These are phyloP conservation scores for Lepisosteus osseus DNA, from an alignment of 2,113 vertebrate genomes.

Conservation along the genomic window DNA sequence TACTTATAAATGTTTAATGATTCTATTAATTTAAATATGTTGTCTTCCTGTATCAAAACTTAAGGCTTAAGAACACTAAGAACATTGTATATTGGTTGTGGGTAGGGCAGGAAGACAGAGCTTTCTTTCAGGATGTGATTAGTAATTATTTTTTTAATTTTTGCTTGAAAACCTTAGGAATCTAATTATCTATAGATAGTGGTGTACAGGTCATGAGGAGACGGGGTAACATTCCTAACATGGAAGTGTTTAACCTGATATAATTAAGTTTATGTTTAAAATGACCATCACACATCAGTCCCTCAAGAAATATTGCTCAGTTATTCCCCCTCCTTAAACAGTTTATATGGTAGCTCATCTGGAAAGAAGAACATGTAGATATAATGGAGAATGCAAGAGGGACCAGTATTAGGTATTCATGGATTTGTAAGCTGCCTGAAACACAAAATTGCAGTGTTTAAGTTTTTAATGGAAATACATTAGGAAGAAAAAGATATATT, in stretches of 20 bases:
- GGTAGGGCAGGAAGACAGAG: no score
- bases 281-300: constrained; percentile 67
- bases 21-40: no score
- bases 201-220: neutral
- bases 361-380: constrained; percentile 72
- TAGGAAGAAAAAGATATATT: no score
- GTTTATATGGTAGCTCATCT: constrained; percentile 72
- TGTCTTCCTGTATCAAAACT: no score
- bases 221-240: constrained; percentile 7
- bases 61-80: no score
- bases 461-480: no score
- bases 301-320: constrained; percentile 78
- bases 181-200: neutral
- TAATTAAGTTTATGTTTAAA: constrained; percentile 52
- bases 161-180: neutral
- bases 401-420: constrained; percentile 29
- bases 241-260: constrained; percentile 44
- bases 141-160: no score
- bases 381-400: constrained; percentile 64
- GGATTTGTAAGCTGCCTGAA: no score
- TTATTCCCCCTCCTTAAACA: constrained; percentile 68
- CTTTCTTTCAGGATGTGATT: no score
- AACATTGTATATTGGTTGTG: no score
- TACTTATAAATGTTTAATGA: no score
- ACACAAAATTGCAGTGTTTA: no score